phyloP scores from a whole-genome alignment of 2,113 vertebrate species.

The Tachycineta bicolor region DNA sequence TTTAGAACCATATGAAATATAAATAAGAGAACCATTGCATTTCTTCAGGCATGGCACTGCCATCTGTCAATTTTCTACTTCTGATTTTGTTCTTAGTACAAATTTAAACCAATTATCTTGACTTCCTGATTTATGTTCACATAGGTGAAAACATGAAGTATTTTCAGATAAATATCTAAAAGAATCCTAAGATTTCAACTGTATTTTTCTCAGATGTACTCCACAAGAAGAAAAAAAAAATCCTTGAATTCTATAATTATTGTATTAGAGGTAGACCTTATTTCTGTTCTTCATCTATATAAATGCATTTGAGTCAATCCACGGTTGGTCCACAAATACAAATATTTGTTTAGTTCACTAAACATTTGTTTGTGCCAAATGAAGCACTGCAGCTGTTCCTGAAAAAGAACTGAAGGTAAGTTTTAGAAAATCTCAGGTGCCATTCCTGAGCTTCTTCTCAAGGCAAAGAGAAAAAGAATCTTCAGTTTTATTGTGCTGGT shows the following conservation, averaged over 20 bases:
- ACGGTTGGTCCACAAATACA: background rate
- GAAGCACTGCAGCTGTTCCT: background rate
- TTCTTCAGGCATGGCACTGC: background rate
- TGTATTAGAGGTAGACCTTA: background rate
- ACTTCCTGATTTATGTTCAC: background rate
- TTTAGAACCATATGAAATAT: background rate
- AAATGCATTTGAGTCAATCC: background rate
- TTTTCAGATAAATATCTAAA: background rate
- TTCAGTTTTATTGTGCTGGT: background rate
- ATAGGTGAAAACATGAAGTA: background rate
- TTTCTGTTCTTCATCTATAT: background rate
- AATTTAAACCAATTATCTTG: background rate
- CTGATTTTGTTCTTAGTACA: background rate
- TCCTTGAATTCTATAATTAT: background rate
- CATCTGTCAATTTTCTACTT: background rate
- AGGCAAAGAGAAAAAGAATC: background rate
- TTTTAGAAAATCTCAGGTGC: background rate
- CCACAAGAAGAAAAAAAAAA: background rate
- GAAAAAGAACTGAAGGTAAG: background rate
- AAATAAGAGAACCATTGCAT: background rate
- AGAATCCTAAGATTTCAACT: background rate
- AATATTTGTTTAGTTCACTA: background rate
- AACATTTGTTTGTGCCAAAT: background rate
- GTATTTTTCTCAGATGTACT: background rate
- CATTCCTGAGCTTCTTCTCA: background rate